Percentiles rank a stretch among this genome's conserved stretches.
phyloP scores from a whole-genome alignment of 2,888 invertebrate species.

The Hemithea aestivaria region DNA sequence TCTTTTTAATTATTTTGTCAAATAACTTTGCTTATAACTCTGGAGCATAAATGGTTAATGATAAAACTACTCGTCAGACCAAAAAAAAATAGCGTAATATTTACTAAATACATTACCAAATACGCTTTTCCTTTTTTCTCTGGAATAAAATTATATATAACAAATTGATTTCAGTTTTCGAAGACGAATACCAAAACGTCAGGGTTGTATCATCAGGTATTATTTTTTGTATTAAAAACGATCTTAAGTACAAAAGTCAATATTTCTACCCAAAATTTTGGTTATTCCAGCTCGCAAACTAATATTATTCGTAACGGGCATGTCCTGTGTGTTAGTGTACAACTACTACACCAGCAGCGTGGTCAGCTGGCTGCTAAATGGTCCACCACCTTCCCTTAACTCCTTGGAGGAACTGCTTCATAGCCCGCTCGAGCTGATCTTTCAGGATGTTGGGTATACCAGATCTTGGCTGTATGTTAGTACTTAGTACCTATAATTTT shows the following conservation, averaged over 20 bases:
- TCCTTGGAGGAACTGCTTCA: constrained; percentile 69
- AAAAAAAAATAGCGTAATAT: too few species aligned
- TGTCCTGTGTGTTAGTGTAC: constrained; percentile 66
- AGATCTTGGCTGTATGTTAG: constrained; percentile 60
- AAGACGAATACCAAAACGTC: constrained; percentile 38
- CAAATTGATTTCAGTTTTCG: constrained; percentile 62
- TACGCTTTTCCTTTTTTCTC: too few species aligned
- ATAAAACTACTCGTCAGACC: too few species aligned
- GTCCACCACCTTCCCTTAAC: constrained; percentile 69
- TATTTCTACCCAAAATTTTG: too few species aligned
- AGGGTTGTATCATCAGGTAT: constrained; percentile 46
- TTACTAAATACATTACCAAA: too few species aligned
- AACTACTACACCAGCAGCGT: constrained; percentile 81
- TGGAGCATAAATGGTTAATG: too few species aligned
- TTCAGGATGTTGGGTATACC: constrained; percentile 70
- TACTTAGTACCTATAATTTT: background rate
- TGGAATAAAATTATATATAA: too few species aligned
- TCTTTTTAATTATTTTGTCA: too few species aligned
- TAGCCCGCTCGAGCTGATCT: constrained; percentile 69
- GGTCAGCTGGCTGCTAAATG: constrained; percentile 76
- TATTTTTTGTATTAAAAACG: background rate
- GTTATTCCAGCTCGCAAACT: constrained; percentile 48
- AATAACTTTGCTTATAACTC: too few species aligned
- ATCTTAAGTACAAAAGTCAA: too few species aligned
- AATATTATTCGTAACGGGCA: constrained; percentile 54